Evolutionary conservation across 1,140 invertebrate species (phyloP).

Genomic region (Cryptotermes secundus): DNA sequence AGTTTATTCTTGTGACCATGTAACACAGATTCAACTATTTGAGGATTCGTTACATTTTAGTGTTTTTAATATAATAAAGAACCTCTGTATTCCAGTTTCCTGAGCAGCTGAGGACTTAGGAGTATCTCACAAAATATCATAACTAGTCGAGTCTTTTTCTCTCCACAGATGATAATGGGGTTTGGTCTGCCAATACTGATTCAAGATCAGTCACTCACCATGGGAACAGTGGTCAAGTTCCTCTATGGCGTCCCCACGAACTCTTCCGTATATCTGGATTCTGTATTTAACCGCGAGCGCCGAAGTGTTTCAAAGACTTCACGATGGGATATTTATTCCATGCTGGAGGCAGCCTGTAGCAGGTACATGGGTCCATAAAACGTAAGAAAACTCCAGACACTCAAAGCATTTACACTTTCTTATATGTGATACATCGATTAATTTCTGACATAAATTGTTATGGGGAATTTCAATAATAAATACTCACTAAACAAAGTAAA

Average conservation of each 20-base stretch:
- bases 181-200: conserved; percentile 64
- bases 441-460: too few species aligned
- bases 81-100: too few species aligned
- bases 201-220: conserved; percentile 59
- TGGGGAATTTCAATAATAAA: too few species aligned
- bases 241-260: conserved; percentile 61
- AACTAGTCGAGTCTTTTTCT: background rate
- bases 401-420: too few species aligned
- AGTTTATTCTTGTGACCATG: too few species aligned
- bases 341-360: background rate
- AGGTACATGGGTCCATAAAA: background rate
- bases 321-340: background rate
- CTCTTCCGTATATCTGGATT: conserved; percentile 51
- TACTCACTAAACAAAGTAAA: too few species aligned
- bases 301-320: background rate
- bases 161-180: conserved; percentile 62
- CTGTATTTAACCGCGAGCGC: background rate
- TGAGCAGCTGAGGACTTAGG: too few species aligned
- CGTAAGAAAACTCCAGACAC: too few species aligned
- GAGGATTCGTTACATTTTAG: too few species aligned
- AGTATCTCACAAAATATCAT: background rate
- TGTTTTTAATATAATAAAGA: too few species aligned
- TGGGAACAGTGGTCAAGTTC: conserved; percentile 64
- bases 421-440: too few species aligned
- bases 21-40: too few species aligned